phyloP scores from a whole-genome alignment of 2,888 invertebrate genomes.

The Dicycla oo region DNA sequence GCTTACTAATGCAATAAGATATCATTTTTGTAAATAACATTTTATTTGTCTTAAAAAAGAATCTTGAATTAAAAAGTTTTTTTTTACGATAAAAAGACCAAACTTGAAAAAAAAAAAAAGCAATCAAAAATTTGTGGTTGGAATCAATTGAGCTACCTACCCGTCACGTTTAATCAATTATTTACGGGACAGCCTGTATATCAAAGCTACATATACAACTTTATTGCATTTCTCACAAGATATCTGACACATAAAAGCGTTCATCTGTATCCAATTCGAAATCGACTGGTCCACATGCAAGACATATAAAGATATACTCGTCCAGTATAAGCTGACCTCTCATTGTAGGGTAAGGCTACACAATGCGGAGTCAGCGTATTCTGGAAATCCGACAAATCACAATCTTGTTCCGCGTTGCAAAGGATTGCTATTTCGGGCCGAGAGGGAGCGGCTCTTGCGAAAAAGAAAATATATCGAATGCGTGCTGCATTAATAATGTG shows the following conservation, averaged over 20 bases:
- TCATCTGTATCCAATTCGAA: conserved; percentile 36
- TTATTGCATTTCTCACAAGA: conserved; percentile 33
- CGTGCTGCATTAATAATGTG: conserved; percentile 20
- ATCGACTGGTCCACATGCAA: conserved; percentile 31
- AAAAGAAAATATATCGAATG: conserved; percentile 18
- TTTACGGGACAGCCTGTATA: no score
- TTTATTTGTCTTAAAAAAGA: no score
- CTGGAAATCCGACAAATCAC: conserved; percentile 4
- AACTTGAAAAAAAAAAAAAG: no score
- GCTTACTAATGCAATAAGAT: no score
- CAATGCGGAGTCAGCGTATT: neutral
- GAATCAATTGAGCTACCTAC: no score
- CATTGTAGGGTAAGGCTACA: neutral
- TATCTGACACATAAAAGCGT: conserved; percentile 4
- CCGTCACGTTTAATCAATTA: no score
- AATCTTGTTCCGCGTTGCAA: conserved; percentile 32
- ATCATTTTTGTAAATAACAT: no score
- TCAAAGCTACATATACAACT: neutral
- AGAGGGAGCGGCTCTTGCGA: conserved; percentile 3
- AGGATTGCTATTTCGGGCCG: conserved; percentile 41
- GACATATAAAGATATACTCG: neutral
- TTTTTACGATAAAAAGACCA: no score
- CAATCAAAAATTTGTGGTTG: no score
- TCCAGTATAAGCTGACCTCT: conserved; percentile 6
- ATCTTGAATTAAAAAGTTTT: no score